Base-by-base conservation (phyloP, 2,113 vertebrate species). In the Corvus hawaiiensis region DNA sequence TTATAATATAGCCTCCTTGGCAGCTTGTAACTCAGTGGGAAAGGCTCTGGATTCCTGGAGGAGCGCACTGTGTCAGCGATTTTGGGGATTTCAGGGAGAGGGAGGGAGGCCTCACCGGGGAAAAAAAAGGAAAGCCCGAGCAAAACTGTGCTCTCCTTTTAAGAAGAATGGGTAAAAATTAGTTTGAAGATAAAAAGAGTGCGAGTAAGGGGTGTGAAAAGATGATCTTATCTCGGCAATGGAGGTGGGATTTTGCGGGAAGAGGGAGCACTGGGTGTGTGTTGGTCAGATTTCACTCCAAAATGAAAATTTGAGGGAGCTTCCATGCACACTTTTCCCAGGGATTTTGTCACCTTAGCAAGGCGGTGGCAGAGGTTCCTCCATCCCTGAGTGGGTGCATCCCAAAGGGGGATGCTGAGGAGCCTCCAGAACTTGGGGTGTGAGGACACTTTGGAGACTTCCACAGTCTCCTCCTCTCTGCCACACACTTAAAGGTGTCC, bases 41-140 rank as follows among this genome's bases (percentile, higher is more conserved):
- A 86, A 94, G 90, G 67, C 92, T 92, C 83, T 89, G 90, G 88
- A 96, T 97, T 97, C 93, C 90, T 96, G 93, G 93, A 96, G 96
- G 89, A 96, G 94, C 37, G 0, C 84, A 90, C 80, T 95, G 94
- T 96, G 94, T 94, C 92, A 96, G 94, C 92, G 16, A 93, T 96
- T 96, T 96, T 84, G 92, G 80, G 92, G 82, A 93, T 96, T 94
- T 77, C 64, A 88, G 83, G 86, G 84, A 89, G 54, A 4, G 55
- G 13, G 83, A 94, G 93, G 96, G 85, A 94, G 93, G 96, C 90
- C 93, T 90, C 95, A 90, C 56, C 68, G 83, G 92, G 92, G 88
- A 92, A 66, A 93, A 90, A 90, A 87, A 86, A 71, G 27, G 43
- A 84, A 92, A 96, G 30, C 41, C 80, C 0, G 0, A 75, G 80